Evolutionary conservation across 2,888 invertebrate species (phyloP).

Genomic region (Candidula unifasciata): DNA sequence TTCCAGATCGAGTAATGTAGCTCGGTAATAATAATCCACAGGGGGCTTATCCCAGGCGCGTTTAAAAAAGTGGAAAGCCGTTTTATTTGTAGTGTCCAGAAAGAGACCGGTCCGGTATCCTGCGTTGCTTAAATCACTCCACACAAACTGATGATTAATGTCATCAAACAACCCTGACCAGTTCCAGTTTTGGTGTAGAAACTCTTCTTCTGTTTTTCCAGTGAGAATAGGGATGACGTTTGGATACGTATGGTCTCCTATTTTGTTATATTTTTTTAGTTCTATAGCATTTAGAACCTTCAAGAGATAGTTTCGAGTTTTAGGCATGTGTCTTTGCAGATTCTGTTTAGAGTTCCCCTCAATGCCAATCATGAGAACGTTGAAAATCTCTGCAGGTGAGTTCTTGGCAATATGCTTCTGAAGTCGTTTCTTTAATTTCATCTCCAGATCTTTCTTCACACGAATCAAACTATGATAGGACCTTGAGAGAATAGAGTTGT

Average conservation of each 20-base stretch:
- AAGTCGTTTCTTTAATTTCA: background rate
- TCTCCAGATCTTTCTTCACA: constrained; percentile 24
- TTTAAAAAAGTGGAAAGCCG: constrained; percentile 37
- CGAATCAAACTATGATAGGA: constrained; percentile 25
- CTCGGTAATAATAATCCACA: constrained; percentile 34
- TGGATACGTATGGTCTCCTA: constrained; percentile 21
- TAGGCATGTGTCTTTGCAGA: constrained; percentile 36
- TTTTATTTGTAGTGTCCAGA: background rate
- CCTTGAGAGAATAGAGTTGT: background rate
- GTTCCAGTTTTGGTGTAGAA: background rate
- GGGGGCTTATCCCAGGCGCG: constrained; percentile 26
- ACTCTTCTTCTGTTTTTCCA: background rate
- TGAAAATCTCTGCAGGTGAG: constrained; percentile 30
- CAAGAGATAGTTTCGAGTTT: constrained; percentile 29
- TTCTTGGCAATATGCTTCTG: constrained; percentile 7
- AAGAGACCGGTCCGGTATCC: constrained; percentile 30
- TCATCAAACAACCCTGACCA: background rate
- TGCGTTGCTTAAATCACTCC: constrained; percentile 29
- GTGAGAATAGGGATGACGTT: constrained; percentile 21
- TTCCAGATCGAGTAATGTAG: background rate
- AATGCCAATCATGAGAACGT: constrained; percentile 30
- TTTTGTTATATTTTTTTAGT: constrained; percentile 35
- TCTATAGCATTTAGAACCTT: constrained; percentile 28
- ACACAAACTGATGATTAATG: constrained; percentile 32
- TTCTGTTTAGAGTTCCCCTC: constrained; percentile 40